These are phyloP conservation scores for Apus apus DNA, from an alignment of 2,113 vertebrate species.

Conservation along the genomic window DNA sequence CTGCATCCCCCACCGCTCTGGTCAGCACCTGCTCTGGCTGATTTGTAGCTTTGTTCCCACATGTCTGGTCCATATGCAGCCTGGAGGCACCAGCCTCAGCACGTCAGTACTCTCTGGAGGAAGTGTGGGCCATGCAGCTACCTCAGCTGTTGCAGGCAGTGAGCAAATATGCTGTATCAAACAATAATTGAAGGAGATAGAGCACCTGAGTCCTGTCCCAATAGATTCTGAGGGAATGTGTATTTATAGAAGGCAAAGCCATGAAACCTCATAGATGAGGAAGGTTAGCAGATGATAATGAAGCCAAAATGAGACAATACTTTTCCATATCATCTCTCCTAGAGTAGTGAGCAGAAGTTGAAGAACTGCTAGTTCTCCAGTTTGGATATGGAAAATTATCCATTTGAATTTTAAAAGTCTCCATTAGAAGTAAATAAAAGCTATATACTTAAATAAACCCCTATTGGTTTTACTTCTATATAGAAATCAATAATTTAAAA, in stretches of 20 bases:
- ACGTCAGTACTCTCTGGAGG: neutral
- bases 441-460: neutral
- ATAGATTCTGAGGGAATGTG: neutral
- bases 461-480: neutral
- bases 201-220: conserved; percentile 33
- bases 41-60: neutral
- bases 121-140: neutral
- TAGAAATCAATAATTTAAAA: neutral
- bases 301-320: neutral
- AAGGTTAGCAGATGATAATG: neutral
- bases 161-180: neutral
- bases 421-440: neutral
- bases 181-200: neutral
- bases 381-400: neutral
- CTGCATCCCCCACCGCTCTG: neutral
- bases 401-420: neutral
- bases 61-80: neutral
- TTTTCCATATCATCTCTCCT: neutral
- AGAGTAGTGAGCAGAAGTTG: neutral
- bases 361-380: neutral
- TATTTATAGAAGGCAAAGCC: neutral
- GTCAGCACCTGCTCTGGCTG: neutral
- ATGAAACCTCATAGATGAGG: neutral
- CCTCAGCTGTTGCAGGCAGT: neutral
- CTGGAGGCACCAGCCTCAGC: neutral